phyloP scores from a whole-genome alignment of 2,113 vertebrate species.

The Petaurus breviceps region DNA sequence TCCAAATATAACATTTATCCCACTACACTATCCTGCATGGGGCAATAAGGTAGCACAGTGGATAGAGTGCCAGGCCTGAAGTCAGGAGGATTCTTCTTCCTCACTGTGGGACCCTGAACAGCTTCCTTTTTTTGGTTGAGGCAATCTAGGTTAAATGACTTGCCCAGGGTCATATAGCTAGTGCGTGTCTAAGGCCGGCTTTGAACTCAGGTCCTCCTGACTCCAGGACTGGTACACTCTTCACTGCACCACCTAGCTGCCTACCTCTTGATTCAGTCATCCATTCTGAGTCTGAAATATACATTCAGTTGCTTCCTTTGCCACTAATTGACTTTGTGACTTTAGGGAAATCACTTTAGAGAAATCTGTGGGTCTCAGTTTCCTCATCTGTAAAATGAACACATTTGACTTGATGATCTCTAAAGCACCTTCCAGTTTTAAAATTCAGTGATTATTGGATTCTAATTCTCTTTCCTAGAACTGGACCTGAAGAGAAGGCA shows the following conservation, averaged over 20 bases:
- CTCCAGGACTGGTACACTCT: background rate
- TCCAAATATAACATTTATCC: too few relatives aligned
- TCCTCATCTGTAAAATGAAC: background rate
- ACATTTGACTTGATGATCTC: background rate
- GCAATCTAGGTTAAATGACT: background rate
- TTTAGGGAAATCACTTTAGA: background rate
- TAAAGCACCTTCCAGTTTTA: background rate
- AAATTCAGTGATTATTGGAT: background rate
- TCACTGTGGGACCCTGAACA: too few relatives aligned
- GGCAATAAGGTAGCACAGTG: too few relatives aligned
- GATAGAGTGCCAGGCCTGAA: too few relatives aligned
- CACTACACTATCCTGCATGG: too few relatives aligned
- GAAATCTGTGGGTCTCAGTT: background rate
- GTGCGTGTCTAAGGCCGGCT: background rate
- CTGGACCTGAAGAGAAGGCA: background rate
- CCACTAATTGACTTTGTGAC: background rate
- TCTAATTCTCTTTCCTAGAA: background rate
- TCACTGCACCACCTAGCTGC: background rate
- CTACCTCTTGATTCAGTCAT: background rate
- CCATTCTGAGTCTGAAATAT: background rate
- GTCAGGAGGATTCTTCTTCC: too few relatives aligned
- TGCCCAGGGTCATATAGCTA: too few relatives aligned
- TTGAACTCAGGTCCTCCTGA: background rate
- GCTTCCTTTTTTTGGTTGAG: too few relatives aligned
- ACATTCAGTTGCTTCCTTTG: background rate